Conservation (phyloP, 2,113 vertebrate genomes). For the Cebidichthys violaceus region DNA sequence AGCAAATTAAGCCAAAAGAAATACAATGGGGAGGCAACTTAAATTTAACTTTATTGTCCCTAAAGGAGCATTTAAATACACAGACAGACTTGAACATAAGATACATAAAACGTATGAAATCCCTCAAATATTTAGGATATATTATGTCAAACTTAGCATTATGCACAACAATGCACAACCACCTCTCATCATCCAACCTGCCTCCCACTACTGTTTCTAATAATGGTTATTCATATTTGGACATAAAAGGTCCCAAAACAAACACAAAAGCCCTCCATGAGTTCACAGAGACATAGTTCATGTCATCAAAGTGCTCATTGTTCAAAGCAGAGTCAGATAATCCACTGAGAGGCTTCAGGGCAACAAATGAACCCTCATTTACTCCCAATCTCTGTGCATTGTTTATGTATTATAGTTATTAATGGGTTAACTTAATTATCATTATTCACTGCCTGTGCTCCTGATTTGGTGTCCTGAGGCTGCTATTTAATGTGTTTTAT, state of each 20-base stretch:
- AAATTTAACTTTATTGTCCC: not conserved
- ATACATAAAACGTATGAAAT: not conserved
- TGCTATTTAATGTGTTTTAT: not conserved
- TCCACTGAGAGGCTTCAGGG: not conserved
- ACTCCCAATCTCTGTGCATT: no score
- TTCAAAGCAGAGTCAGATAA: not conserved
- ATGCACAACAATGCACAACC: not conserved
- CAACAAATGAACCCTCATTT: not conserved
- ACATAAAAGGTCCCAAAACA: not conserved
- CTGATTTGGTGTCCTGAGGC: not conserved
- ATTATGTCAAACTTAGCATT: not conserved
- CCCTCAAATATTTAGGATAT: not conserved
- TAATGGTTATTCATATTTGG: no score
- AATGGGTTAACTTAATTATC: not conserved
- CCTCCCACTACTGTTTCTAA: no score
- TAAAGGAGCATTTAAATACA: not conserved
- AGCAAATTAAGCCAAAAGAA: not conserved
- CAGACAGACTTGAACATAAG: not conserved
- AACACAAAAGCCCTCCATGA: not conserved
- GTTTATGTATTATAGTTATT: not conserved
- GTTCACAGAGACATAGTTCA: not conserved
- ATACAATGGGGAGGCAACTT: not conserved
- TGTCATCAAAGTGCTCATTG: not conserved
- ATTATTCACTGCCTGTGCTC: not conserved
- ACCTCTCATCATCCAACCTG: not conserved